Conservation (phyloP, 2,113 vertebrate genomes). For the Phaetusa simplex region DNA sequence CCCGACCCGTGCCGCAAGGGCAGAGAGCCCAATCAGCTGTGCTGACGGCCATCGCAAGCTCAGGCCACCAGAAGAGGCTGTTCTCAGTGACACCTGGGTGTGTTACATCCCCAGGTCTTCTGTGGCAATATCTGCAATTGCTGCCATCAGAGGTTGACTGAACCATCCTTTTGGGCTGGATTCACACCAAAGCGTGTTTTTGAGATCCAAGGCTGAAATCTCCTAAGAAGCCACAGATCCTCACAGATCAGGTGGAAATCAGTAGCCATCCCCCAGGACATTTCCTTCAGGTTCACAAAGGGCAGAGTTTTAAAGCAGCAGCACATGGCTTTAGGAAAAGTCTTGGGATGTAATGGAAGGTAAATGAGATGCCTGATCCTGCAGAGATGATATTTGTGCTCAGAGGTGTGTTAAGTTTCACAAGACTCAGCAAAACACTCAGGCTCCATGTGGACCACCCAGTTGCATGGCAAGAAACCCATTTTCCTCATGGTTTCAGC, state of each 20-base stretch:
- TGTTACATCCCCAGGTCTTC: background rate
- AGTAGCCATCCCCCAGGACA: too few relatives aligned
- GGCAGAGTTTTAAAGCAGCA: background rate
- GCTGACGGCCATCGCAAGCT: background rate
- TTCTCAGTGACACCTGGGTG: background rate
- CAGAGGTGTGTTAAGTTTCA: background rate
- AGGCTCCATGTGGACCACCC: slow-evolving; percentile 36
- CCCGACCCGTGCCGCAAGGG: rapidly evolving
- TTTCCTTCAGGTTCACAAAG: background rate
- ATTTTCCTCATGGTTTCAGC: background rate
- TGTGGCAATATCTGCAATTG: background rate
- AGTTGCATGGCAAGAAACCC: background rate
- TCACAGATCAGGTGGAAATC: background rate
- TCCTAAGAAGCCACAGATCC: background rate
- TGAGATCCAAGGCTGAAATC: background rate
- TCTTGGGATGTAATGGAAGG: background rate
- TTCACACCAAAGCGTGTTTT: background rate
- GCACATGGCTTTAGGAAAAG: background rate
- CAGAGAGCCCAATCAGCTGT: background rate
- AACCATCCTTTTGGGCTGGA: background rate
- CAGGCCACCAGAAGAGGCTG: background rate
- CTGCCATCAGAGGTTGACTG: background rate
- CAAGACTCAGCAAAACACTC: background rate
- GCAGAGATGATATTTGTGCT: background rate
- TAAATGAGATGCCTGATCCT: background rate